Evolutionary conservation across 2,797 vertebrate genomes (phyloP), one percentile per base, ranked within the genome.

Genomic region (Austrolebias charrua): DNA sequence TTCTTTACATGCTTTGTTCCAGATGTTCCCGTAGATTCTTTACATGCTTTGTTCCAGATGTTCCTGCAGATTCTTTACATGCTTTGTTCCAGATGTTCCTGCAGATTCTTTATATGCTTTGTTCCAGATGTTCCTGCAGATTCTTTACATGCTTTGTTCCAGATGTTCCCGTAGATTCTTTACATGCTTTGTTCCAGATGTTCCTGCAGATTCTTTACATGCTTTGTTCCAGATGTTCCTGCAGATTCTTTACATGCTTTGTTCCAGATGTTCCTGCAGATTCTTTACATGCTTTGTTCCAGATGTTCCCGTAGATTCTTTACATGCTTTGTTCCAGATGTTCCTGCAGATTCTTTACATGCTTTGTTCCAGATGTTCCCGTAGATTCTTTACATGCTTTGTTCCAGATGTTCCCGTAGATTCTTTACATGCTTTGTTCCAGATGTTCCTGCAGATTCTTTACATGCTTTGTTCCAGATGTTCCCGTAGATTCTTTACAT

Each of bases 191-290:
- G 42, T 43, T 43, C 8, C 7, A 31, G 33, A 33, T 16, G 8
- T 18, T 52, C 10, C 46, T 15, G 33, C 49, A 59, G 59, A 60
- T 75, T 71, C 52, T 69, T 83, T 78, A 85, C 62, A 18, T 18
- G 10, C 18, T 10, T 15, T 43, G 42, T 43, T 43, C 8, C 7
- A 31, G 33, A 33, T 16, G 8, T 18, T 52, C 10, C 46, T 15
- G 33, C 49, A 59, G 59, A 60, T 75, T 71, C 52, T 69, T 83
- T 78, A 85, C 62, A n/a, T n/a, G n/a, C n/a, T n/a, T n/a, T n/a
- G n/a, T n/a, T n/a, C n/a, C n/a, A n/a, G n/a, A n/a, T n/a, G 31
- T n/a, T 52, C 10, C 46, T 18, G 42, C 49, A 59, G 59, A 60
- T 75, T 71, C 52, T 69, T 83, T 78, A 85, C 62, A 18, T 18